Evolutionary conservation across 2,113 vertebrate species (phyloP).

Genomic region (Percopsis transmontana): DNA sequence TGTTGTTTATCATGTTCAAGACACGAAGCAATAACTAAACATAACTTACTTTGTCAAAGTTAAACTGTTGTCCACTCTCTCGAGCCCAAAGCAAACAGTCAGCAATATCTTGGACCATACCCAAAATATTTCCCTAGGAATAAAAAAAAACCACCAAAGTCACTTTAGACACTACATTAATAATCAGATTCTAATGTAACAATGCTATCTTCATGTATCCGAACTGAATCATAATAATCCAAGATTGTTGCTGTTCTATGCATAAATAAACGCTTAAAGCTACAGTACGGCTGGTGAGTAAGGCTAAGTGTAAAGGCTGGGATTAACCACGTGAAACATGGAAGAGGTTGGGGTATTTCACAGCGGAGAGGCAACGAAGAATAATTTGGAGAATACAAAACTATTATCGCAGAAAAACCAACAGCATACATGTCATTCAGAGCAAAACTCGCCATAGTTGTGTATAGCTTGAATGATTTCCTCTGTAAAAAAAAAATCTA

Average conservation of each 20-base stretch:
- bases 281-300: too few relatives aligned
- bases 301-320: too few relatives aligned
- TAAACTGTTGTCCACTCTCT: conserved; percentile 63
- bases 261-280: too few relatives aligned
- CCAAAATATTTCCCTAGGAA: conserved; percentile 73
- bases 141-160: conserved; percentile 7
- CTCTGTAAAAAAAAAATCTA: too few relatives aligned
- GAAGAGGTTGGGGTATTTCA: too few relatives aligned
- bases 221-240: neutral
- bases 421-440: too few relatives aligned
- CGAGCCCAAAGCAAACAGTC: conserved; percentile 76
- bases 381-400: neutral
- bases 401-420: neutral
- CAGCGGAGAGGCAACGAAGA: too few relatives aligned
- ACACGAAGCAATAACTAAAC: neutral
- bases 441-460: too few relatives aligned
- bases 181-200: neutral
- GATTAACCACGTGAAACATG: too few relatives aligned
- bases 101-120: conserved; percentile 76
- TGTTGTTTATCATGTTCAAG: neutral
- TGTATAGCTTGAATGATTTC: too few relatives aligned
- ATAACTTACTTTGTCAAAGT: conserved; percentile 72
- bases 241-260: too few relatives aligned
- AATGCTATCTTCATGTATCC: neutral
- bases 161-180: conserved; percentile 10